Evolutionary conservation across 2,113 vertebrate species (phyloP).

Genomic region (Scalopus aquaticus): DNA sequence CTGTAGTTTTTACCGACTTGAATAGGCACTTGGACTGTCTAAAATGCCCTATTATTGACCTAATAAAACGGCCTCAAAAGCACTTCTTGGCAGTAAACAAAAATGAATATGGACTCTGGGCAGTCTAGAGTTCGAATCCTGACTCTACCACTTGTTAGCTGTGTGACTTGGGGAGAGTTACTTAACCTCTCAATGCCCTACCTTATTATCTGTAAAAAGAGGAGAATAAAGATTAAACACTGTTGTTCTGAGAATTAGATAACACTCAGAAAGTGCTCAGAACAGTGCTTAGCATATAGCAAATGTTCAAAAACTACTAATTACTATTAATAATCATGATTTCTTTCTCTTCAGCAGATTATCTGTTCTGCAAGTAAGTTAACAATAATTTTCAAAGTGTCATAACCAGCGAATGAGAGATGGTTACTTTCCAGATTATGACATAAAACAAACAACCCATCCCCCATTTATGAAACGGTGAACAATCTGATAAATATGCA

Average conservation of each 20-base stretch:
- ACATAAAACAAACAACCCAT: neutral
- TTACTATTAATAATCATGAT: neutral
- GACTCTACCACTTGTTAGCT: neutral
- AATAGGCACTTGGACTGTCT: constrained; percentile 12
- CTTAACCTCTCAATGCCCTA: neutral
- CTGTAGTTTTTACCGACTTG: constrained; percentile 18
- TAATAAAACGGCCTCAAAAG: neutral
- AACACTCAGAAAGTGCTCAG: neutral
- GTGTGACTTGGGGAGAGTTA: neutral
- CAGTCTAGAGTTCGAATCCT: neutral
- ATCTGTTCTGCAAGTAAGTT: neutral
- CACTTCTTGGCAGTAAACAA: neutral
- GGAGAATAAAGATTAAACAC: neutral
- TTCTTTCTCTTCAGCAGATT: neutral
- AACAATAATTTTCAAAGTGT: neutral
- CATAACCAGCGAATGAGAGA: neutral
- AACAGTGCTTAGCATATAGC: neutral
- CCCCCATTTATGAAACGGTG: neutral
- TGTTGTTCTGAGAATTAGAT: neutral
- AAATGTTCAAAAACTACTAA: neutral
- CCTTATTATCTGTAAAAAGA: neutral
- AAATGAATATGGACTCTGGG: neutral
- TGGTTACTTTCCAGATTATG: neutral
- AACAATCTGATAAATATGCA: neutral
- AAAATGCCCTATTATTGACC: neutral